Evolutionary conservation across 2,797 vertebrate species (phyloP).

Genomic region (Poecilia velifera): DNA sequence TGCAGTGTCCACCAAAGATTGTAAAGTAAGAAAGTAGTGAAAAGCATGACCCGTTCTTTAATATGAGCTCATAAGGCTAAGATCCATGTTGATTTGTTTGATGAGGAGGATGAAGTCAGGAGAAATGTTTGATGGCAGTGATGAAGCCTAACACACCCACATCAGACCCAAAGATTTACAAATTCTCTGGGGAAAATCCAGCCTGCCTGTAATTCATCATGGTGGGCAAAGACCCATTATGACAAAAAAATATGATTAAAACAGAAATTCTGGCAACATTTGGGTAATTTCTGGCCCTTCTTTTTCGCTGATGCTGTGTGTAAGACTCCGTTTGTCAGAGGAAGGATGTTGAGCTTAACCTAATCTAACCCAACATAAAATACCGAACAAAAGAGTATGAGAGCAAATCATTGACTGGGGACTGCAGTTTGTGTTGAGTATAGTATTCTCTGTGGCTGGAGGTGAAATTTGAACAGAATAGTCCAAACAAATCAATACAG

Average conservation of each 20-base stretch:
- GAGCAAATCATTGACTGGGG: neutral
- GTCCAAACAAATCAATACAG: conserved; percentile 1
- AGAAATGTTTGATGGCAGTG: neutral
- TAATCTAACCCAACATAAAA: neutral
- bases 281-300: neutral
- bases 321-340: neutral
- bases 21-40: neutral
- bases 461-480: neutral
- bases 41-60: neutral
- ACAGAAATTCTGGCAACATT: neutral
- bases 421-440: neutral
- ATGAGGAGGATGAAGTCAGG: neutral
- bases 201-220: neutral
- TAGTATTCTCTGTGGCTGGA: neutral
- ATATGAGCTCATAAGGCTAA: neutral
- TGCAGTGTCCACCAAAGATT: neutral
- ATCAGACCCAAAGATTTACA: neutral
- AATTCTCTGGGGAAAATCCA: neutral
- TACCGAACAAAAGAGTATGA: neutral
- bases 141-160: neutral
- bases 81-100: neutral
- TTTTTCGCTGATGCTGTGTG: neutral
- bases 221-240: neutral
- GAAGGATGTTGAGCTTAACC: neutral
- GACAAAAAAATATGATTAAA: neutral